Conservation (phyloP, 2,113 vertebrate species). For the Cricetomys ansorgei region DNA sequence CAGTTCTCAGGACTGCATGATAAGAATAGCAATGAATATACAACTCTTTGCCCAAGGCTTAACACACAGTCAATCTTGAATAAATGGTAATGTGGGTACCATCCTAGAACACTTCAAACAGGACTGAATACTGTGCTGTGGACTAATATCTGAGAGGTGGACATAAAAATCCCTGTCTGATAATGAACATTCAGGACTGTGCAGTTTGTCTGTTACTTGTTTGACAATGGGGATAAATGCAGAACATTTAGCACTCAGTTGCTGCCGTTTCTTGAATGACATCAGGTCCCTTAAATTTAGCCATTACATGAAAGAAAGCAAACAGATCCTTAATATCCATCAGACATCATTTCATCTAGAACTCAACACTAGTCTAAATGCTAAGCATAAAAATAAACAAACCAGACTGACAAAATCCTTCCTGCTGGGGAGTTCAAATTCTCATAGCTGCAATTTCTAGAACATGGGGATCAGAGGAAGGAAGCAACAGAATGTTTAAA, state of each 20-base stretch:
- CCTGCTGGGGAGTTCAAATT: background rate
- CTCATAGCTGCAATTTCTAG: background rate
- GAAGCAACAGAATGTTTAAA: background rate
- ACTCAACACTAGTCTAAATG: background rate
- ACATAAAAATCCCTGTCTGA: background rate
- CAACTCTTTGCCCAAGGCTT: background rate
- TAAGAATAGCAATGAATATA: background rate
- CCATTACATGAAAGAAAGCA: background rate
- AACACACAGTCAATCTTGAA: background rate
- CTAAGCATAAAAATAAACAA: background rate
- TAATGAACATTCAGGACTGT: background rate
- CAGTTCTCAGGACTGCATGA: background rate
- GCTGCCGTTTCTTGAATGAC: background rate
- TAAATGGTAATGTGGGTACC: background rate
- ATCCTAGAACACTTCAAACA: background rate
- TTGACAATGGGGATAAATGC: background rate
- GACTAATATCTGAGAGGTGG: background rate
- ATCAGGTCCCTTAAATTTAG: background rate
- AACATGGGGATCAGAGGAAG: background rate
- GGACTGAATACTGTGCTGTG: background rate
- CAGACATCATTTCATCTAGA: background rate
- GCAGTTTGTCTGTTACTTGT: background rate
- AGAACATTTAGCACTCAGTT: background rate
- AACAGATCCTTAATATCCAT: background rate
- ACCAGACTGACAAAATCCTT: background rate